Evolutionary conservation across 1,140 invertebrate genomes (phyloP).

Genomic region (Neodiprion lecontei): DNA sequence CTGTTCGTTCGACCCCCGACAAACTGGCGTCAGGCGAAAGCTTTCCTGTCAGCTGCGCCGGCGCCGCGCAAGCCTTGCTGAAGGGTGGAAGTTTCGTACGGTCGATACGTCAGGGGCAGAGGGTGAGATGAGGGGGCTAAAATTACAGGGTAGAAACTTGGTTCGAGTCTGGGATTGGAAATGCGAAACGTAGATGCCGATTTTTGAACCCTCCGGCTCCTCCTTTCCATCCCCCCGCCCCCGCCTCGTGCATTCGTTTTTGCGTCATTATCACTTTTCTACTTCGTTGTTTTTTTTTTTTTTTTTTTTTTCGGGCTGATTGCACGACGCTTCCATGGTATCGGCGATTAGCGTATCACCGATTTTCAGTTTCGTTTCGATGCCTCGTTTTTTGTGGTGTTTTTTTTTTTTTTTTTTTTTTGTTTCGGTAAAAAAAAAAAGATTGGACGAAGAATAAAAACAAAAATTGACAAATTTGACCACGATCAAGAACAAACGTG

Average conservation of each 20-base stretch:
- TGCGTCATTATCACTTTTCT: background rate
- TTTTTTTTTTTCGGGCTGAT: too few species aligned
- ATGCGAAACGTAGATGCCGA: constrained; percentile 4
- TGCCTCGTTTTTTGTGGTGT: too few species aligned
- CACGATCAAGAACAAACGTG: too few species aligned
- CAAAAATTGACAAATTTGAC: too few species aligned
- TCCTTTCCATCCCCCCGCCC: background rate
- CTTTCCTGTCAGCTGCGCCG: constrained; percentile 46
- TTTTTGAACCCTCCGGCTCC: background rate
- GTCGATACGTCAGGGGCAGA: constrained; percentile 48
- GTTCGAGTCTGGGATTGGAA: constrained; percentile 36
- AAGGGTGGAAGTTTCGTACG: constrained; percentile 48
- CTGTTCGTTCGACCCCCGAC: constrained; percentile 57
- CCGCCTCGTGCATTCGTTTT: background rate
- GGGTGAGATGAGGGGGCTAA: constrained; percentile 22
- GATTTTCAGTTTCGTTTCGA: too few species aligned
- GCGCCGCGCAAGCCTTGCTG: constrained; percentile 37
- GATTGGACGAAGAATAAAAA: too few species aligned
- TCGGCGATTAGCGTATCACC: too few species aligned
- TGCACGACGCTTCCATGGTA: too few species aligned
- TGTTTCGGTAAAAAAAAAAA: too few species aligned
- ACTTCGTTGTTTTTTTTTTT: too few species aligned
- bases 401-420: too few species aligned
- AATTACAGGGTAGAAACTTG: constrained; percentile 26
- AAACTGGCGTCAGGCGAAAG: constrained; percentile 53